phyloP scores from a whole-genome alignment of 2,888 invertebrate genomes.

The Aleiodes alternator region DNA sequence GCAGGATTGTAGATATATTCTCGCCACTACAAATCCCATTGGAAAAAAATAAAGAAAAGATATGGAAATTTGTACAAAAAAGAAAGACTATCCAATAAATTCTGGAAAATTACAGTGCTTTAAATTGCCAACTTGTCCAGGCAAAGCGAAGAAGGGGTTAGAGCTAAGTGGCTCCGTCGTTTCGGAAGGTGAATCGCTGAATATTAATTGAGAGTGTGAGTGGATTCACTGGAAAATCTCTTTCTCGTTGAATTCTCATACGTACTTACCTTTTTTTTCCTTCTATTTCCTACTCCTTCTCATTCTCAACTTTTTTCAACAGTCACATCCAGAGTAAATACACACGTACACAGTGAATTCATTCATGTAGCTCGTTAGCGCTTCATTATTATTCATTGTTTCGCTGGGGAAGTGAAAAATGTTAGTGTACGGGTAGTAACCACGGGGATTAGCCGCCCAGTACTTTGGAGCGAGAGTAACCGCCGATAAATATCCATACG shows the following conservation, averaged over 20 bases:
- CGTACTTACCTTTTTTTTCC: slow-evolving; percentile 35
- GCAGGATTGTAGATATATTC: not conserved
- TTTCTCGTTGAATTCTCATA: slow-evolving; percentile 46
- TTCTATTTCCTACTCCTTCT: slow-evolving; percentile 31
- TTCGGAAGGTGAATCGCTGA: slow-evolving; percentile 66
- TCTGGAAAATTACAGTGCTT: slow-evolving; percentile 26
- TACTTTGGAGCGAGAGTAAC: slow-evolving; percentile 48
- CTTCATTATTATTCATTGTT: slow-evolving; percentile 70
- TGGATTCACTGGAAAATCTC: slow-evolving; percentile 48
- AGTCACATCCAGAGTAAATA: slow-evolving; percentile 17
- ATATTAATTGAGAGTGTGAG: slow-evolving; percentile 66
- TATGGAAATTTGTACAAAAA: not conserved
- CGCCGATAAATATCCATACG: slow-evolving; percentile 48
- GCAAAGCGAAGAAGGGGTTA: slow-evolving; percentile 39
- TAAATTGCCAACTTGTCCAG: slow-evolving; percentile 22
- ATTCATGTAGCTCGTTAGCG: slow-evolving; percentile 62
- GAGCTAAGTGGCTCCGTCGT: slow-evolving; percentile 61
- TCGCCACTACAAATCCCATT: not conserved
- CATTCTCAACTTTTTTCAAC: slow-evolving; percentile 8
- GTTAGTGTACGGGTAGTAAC: slow-evolving; percentile 46
- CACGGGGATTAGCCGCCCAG: slow-evolving; percentile 35
- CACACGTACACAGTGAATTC: slow-evolving; percentile 21
- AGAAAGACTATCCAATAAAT: not conserved
- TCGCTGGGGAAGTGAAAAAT: slow-evolving; percentile 53
- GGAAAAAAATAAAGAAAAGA: not conserved